A percentile compares a stretch with the other conserved stretches of the same genome.
Evolutionary conservation across 2,797 vertebrate species (phyloP).

Genomic region (Manis pentadactyla): DNA sequence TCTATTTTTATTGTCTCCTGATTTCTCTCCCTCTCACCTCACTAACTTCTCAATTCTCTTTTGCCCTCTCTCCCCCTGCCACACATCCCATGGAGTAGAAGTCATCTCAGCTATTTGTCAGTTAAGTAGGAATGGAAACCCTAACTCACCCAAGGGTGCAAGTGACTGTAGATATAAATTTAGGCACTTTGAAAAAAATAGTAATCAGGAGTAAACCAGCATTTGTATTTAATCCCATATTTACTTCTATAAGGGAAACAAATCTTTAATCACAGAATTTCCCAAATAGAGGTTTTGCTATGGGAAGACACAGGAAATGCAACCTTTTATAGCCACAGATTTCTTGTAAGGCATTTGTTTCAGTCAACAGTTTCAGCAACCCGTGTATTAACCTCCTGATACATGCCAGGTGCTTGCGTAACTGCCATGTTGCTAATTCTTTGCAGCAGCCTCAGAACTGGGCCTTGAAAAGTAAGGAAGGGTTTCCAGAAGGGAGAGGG

Average conservation of each 20-base stretch:
- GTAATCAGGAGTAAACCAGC: background rate
- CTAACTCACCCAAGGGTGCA: accelerated
- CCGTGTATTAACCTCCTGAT: background rate
- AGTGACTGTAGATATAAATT: background rate
- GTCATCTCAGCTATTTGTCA: background rate
- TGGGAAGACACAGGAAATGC: background rate
- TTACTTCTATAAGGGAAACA: background rate
- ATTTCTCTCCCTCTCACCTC: background rate
- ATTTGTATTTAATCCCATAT: background rate
- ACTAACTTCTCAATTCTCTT: background rate
- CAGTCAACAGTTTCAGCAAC: background rate
- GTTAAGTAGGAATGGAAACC: background rate
- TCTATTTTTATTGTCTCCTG: background rate
- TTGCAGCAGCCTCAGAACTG: background rate
- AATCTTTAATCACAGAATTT: background rate
- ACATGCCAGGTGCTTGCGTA: background rate
- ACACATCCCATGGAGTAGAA: background rate
- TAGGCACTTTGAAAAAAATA: background rate
- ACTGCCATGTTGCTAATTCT: background rate
- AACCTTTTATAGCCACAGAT: background rate
- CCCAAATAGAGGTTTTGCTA: background rate
- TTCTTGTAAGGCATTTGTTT: background rate
- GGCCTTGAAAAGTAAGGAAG: background rate
- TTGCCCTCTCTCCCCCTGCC: background rate
- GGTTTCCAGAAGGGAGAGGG: background rate